Percentiles rank a stretch among this genome's conserved stretches.
Conservation (phyloP, 53 echinoderm and acorn worm species). For the Holothuria leucospilota region DNA sequence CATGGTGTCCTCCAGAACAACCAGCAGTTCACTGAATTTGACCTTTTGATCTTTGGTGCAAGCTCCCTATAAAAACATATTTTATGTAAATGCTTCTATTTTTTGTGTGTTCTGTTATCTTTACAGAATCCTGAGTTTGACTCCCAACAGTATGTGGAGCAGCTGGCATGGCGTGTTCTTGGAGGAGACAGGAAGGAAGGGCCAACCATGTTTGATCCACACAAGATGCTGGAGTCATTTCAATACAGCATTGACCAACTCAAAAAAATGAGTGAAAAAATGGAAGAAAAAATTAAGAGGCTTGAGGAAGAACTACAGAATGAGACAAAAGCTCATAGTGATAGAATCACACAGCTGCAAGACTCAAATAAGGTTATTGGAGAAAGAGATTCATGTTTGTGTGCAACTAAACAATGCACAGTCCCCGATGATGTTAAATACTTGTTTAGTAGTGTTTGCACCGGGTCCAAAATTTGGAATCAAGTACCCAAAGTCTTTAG, state of each 20-base stretch:
- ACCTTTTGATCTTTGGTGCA: no score
- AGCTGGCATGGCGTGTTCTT: constrained; percentile 92
- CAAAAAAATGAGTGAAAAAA: constrained; percentile 74
- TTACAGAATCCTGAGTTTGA: constrained; percentile 90
- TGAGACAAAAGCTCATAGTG: constrained; percentile 87
- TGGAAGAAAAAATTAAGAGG: constrained; percentile 88
- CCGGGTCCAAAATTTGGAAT: no score
- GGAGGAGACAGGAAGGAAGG: constrained; percentile 90
- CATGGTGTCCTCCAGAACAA: no score
- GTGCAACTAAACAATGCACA: neutral
- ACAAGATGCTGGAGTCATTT: constrained; percentile 86
- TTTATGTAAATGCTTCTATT: no score
- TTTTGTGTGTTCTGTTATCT: neutral
- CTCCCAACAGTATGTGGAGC: constrained; percentile 94
- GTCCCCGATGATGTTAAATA: no score
- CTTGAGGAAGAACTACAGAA: constrained; percentile 74
- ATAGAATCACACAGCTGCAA: constrained; percentile 85
- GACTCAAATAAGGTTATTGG: constrained; percentile 88
- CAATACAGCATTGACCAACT: constrained; percentile 92
- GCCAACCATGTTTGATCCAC: constrained; percentile 85
- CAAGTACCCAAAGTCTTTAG: no score
- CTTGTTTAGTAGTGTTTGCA: neutral
- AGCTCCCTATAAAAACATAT: no score
- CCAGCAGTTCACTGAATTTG: no score
- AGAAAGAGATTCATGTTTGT: neutral